phyloP scores from a whole-genome alignment of 2,113 vertebrate genomes.

The Oryzias curvinotus region DNA sequence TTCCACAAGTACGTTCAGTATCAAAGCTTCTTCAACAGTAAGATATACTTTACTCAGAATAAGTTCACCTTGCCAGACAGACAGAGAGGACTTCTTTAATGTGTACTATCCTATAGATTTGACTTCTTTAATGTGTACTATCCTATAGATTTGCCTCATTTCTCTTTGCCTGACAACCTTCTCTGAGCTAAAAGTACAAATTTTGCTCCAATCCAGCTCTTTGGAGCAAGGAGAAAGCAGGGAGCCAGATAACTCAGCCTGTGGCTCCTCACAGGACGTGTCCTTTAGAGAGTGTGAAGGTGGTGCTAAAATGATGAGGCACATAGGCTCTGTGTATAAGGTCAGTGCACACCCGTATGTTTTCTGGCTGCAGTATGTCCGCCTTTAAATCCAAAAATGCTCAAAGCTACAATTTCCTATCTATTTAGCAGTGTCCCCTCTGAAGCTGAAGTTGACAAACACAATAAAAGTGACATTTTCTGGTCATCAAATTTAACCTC shows the following conservation, averaged over 20 bases:
- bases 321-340: constrained; percentile 8
- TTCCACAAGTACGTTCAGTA: too few species aligned
- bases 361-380: background rate
- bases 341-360: constrained; percentile 7
- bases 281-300: constrained; percentile 68
- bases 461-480: too few species aligned
- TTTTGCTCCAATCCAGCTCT: constrained; percentile 15
- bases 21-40: too few species aligned
- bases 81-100: constrained; percentile 9
- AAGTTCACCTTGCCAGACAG: constrained; percentile 15
- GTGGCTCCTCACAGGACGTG: constrained; percentile 41
- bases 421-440: background rate
- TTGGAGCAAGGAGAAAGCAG: constrained; percentile 32
- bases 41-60: constrained; percentile 1
- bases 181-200: constrained; percentile 13
- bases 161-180: constrained; percentile 44
- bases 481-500: too few species aligned
- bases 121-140: constrained; percentile 4
- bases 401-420: background rate
- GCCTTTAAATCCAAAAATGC: background rate
- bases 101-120: background rate
- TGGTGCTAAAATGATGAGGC: constrained; percentile 43
- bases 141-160: background rate
- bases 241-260: constrained; percentile 58
- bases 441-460: background rate